Evolutionary conservation across 1,140 invertebrate genomes (phyloP).

Genomic region (Magallana gigas): DNA sequence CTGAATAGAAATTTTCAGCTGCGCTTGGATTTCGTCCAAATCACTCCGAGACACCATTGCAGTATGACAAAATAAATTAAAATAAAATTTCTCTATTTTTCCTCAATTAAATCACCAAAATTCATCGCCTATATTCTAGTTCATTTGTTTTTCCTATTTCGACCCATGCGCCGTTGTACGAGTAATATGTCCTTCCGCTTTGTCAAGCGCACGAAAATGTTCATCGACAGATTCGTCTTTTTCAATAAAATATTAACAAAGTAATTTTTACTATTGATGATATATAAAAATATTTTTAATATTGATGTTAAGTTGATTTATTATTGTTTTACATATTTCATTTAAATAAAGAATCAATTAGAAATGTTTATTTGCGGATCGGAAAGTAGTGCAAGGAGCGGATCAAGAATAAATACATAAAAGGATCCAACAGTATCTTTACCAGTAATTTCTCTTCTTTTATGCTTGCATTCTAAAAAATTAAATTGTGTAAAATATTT

Average conservation of each 20-base stretch:
- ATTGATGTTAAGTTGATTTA: too few species aligned
- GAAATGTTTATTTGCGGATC: too few species aligned
- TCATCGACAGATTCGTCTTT: too few species aligned
- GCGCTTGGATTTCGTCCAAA: constrained; percentile 72
- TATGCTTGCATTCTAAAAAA: too few species aligned
- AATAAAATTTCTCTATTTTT: not conserved
- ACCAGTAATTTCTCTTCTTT: too few species aligned
- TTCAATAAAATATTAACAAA: too few species aligned
- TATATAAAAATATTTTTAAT: too few species aligned
- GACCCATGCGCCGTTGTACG: constrained; percentile 14
- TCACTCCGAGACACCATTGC: constrained; percentile 67
- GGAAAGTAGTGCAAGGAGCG: not conserved
- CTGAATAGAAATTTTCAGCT: constrained; percentile 77
- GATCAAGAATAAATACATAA: not conserved
- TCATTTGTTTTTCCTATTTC: constrained; percentile 36
- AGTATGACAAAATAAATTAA: not conserved
- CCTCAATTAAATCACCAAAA: not conserved
- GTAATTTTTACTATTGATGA: too few species aligned
- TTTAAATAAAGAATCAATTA: too few species aligned
- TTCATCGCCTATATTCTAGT: not conserved
- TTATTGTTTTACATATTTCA: too few species aligned
- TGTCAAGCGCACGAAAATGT: not conserved
- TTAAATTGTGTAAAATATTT: too few species aligned
- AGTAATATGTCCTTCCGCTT: not conserved
- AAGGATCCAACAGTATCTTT: too few species aligned